Conservation (phyloP, 2,888 invertebrate species). For the Drosophila affinis region DNA sequence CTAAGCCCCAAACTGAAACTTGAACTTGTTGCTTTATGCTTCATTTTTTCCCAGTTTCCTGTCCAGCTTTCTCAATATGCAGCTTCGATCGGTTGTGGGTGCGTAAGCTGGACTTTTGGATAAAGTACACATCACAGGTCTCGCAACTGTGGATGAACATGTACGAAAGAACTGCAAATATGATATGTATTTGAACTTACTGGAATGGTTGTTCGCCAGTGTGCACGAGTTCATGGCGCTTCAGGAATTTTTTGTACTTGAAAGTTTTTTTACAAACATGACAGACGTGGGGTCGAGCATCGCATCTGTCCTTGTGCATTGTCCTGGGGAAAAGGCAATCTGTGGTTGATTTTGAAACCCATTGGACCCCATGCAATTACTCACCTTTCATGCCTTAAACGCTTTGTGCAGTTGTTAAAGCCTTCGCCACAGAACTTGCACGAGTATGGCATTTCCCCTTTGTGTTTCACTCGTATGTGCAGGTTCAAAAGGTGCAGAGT, state of each 20-base stretch:
- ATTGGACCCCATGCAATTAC: not conserved
- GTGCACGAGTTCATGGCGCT: conserved; percentile 50
- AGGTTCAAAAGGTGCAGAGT: conserved; percentile 33
- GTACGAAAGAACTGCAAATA: not conserved
- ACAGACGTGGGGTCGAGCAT: conserved; percentile 22
- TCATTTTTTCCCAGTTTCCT: not conserved
- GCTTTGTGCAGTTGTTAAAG: conserved; percentile 33
- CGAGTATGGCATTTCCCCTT: conserved; percentile 31
- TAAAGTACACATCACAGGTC: not conserved
- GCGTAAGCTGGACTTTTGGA: not conserved
- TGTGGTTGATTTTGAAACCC: not conserved
- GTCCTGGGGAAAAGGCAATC: not conserved
- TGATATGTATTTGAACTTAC: conserved; percentile 20
- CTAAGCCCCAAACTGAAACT: no score
- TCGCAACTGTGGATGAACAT: not conserved
- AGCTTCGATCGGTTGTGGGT: not conserved
- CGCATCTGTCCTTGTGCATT: conserved; percentile 10
- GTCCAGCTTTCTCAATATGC: not conserved
- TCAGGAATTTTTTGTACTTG: conserved; percentile 22
- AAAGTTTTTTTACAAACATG: conserved; percentile 47
- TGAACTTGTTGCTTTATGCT: no score
- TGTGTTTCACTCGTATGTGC: conserved; percentile 33
- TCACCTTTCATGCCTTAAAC: conserved; percentile 31
- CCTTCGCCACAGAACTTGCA: conserved; percentile 40
- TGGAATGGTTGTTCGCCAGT: conserved; percentile 53